Evolutionary conservation across 2,888 invertebrate genomes (phyloP), one percentile per base, ranked within the genome.

Genomic region (Eilema caniola): DNA sequence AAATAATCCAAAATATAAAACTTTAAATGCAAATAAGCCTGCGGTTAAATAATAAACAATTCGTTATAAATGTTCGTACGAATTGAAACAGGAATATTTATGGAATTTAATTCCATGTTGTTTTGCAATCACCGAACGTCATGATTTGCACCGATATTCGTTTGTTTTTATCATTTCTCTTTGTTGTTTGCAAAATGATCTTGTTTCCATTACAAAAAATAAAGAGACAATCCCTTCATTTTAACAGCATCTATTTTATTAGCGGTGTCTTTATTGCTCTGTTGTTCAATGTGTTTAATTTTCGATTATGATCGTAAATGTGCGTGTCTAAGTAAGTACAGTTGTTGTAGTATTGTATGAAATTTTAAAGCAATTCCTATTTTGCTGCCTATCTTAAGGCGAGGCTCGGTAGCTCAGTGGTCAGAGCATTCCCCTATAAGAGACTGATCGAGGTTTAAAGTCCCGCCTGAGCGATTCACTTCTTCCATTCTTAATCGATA

Each of bases 121-220:
- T 53, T 53, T 53, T 53, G 53, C 4, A n/a, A 53, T 53, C 53
- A 53, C n/a, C 10, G 53, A n/a, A 53, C 8, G n/a, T 53, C 53
- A 53, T 53, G 53, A 53, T n/a, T 53, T 53, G 53, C 82, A 77
- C 68, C 71, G 77, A 63, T 56, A 74, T 72, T 79, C 75, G 64
- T 77, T 79, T 59, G 25, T 53, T 53, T 47, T 53, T 53, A 53
- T 53, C 53, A n/a, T n/a, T 53, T n/a, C n/a, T 8, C 53, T 53
- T 53, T 53, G 47, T 53, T 53, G 8, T 53, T 53, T 53, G 20
- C n/a, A n/a, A 20, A 53, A 20, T 47, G 53, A 53, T 20, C 20
- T 53, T 8, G 53, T 53, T 53, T 53, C 20, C n/a, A 53, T 53
- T 53, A 47, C 47, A 47, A 53, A 53, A 53, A 53, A 53, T 53